Base-by-base conservation (phyloP, 2,888 invertebrate species). In the Temnothorax rugatulus region DNA sequence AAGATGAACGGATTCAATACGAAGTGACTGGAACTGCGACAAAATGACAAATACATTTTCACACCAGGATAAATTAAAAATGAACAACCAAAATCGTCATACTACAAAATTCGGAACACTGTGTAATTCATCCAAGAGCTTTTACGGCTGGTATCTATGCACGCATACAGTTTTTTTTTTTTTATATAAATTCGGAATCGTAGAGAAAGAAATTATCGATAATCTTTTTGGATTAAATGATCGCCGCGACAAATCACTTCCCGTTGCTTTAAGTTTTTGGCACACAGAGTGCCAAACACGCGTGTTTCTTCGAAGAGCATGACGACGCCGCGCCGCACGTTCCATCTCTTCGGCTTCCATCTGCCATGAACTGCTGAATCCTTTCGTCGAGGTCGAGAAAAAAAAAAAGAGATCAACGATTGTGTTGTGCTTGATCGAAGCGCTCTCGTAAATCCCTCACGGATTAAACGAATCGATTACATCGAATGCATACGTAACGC, bases 321-420 rank as follows among this genome's bases (percentile, higher is more conserved):
- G 59, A 59, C 29, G 77, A 59, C 59, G 38, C 13, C 38, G 34
- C 34, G 34, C 34, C 34, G 47, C 47, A n/a, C 59, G 15, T 25
- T 81, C 79, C 75, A 25, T 29, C 25, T 69, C 77, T 54, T 77
- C 77, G 38, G 52, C 38, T 61, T 81, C 74, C 75, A 59, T 68
- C 59, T 47, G 73, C 59, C 74, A 47, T 13, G 73, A 66, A 47
- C 47, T 29, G 77, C 77, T 77, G 77, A 54, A 25, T 81, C 79
- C 77, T 81, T 47, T 59, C 74, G 74, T 38, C 25, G 74, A 47
- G 18, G 73, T 54, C 47, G 79, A 74, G 66, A 75, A 13, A 57
- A 29, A 41, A 44, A 47, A 47, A 41, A 57, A 34, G 13, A 52
- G 11, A 15, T 47, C 54, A 34, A 47, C 25, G 57, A 59, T 73